Percentiles rank a stretch among this genome's conserved stretches.
Conservation (phyloP, 2,888 invertebrate species). For the Achlya flavicornis region DNA sequence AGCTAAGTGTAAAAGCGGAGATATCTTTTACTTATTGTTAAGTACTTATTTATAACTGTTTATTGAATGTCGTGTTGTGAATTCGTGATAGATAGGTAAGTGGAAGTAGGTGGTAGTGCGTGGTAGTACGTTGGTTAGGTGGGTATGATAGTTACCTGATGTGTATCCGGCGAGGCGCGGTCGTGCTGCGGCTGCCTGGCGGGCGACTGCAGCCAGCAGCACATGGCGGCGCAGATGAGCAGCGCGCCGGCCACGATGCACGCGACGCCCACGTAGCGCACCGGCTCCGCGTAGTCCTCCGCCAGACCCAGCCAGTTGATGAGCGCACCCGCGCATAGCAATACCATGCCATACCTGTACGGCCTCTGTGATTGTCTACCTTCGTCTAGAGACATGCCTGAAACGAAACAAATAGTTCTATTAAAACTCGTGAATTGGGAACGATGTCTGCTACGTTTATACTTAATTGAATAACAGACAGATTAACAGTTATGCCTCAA, state of each 20-base stretch:
- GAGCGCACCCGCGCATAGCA: slow-evolving; percentile 88
- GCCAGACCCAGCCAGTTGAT: slow-evolving; percentile 90
- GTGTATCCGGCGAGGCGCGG: slow-evolving; percentile 74
- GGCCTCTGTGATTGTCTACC: slow-evolving; percentile 87
- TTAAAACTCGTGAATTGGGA: slow-evolving; percentile 16
- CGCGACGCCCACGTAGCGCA: slow-evolving; percentile 88
- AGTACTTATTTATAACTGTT: neutral
- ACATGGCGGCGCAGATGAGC: slow-evolving; percentile 89
- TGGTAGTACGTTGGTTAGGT: neutral
- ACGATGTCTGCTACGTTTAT: neutral
- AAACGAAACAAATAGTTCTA: slow-evolving; percentile 43
- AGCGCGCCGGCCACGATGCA: slow-evolving; percentile 89
- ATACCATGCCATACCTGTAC: slow-evolving; percentile 89
- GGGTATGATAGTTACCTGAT: slow-evolving; percentile 62
- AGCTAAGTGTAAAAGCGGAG: neutral
- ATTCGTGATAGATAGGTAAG: neutral
- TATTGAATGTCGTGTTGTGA: neutral
- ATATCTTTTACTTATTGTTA: too few species aligned
- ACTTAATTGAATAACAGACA: neutral
- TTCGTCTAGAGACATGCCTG: slow-evolving; percentile 87
- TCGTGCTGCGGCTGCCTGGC: slow-evolving; percentile 74
- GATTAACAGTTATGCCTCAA: neutral
- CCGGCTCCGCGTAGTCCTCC: slow-evolving; percentile 88
- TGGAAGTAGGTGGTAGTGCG: too few species aligned
- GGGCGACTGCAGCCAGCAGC: slow-evolving; percentile 87